A percentile compares a stretch with the other conserved stretches of the same genome.
Conservation (phyloP, 1,140 invertebrate genomes). For the Eumaeus atala region DNA sequence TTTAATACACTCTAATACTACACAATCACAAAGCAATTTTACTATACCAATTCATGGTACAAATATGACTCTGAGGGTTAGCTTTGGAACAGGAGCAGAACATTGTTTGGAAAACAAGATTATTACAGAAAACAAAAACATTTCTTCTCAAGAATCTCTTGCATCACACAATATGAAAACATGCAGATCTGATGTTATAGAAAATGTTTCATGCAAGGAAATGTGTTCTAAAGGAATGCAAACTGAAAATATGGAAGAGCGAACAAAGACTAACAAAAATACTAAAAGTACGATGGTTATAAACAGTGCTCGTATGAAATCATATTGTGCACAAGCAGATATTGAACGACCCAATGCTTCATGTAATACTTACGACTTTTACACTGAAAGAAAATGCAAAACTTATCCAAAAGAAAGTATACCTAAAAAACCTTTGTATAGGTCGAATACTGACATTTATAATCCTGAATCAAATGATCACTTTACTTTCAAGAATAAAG, state of each 20-base stretch:
- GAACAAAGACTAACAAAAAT: slow-evolving; percentile 9
- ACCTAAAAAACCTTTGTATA: slow-evolving; percentile 20
- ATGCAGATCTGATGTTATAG: slow-evolving; percentile 24
- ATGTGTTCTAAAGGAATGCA: slow-evolving; percentile 54
- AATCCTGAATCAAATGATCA: neutral
- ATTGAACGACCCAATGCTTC: too few species aligned
- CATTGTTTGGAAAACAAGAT: too few species aligned
- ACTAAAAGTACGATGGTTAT: too few species aligned
- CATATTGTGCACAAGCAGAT: too few species aligned
- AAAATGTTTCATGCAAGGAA: slow-evolving; percentile 36
- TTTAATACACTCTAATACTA: slow-evolving; percentile 15
- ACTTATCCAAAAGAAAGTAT: slow-evolving; percentile 19
- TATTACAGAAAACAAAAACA: too few species aligned
- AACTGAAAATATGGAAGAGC: slow-evolving; percentile 24
- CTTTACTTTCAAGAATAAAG: neutral
- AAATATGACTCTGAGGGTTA: slow-evolving; percentile 59
- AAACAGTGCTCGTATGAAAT: too few species aligned
- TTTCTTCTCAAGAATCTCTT: neutral
- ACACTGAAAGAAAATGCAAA: slow-evolving; percentile 42
- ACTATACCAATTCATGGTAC: slow-evolving; percentile 56
- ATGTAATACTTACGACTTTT: too few species aligned
- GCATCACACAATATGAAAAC: slow-evolving; percentile 27
- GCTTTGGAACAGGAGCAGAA: slow-evolving; percentile 30
- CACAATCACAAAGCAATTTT: slow-evolving; percentile 31
- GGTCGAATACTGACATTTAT: slow-evolving; percentile 17